Base-by-base conservation (phyloP, 2,113 vertebrate genomes). In the Aspidoscelis tigris region DNA sequence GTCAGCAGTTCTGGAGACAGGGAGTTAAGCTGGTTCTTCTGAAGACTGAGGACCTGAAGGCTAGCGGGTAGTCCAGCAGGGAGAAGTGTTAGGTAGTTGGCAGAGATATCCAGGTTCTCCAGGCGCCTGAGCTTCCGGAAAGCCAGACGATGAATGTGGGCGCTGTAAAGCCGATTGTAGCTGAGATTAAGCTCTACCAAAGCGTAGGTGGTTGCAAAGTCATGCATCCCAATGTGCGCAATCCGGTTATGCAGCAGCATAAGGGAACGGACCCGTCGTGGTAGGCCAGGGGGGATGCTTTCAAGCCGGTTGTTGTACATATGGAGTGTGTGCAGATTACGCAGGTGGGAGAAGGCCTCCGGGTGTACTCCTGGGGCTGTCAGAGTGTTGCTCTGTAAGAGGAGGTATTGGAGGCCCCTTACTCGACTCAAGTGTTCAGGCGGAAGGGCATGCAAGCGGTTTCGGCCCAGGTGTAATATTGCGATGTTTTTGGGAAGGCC, bases 121-220 rank as follows among this genome's bases (percentile, higher is more conserved):
- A 95, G 81, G 18, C 68, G 74, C 1, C 75, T 86, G 69, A 95
- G 88, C 1, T 81, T 91, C 22, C 75, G 80, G 87, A 95, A 95
- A 69, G 95, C 93, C 71, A 69, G 76, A 20, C 3, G 90, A 84
- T 95, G 95, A 68, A 95, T 33, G 0, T 2, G 84, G 43, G 88
- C 86, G 0, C 91, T 95, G 76, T 61, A 71, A 43, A 95, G 87
- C 18, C 26, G 44, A 83, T 95, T 95, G 84, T 95, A 93, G 22
- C 93, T 94, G 61, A 95, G 89, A 73, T 94, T 95, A 87, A 95
- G 93, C 68, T 95, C 94, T 0, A 68, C 71, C 72, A 95, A 86
- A 8, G 76, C 4, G 1, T 87, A 88, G 0, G 79, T 86, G 72
- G 89, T 14, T 0, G 58, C 87, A 68, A 95, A 89, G 76, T 94